These are phyloP conservation scores for Parnassius glacialis DNA, from an alignment of 2,888 invertebrate species.

Conservation along the genomic window DNA sequence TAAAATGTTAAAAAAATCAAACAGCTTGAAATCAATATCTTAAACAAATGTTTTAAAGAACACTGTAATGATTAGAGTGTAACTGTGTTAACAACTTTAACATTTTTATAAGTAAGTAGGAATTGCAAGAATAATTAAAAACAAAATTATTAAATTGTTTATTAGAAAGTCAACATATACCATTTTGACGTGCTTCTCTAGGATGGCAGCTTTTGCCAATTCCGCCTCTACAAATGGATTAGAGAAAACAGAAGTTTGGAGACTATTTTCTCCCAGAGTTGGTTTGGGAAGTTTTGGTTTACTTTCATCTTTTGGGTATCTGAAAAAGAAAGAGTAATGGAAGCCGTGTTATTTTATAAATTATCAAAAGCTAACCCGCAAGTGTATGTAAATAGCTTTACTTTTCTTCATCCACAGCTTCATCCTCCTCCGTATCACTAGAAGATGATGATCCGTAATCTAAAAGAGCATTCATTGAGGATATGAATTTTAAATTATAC, in stretches of 20 bases:
- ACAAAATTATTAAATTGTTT: background rate
- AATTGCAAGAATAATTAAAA: no score
- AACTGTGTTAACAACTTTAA: no score
- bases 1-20: no score
- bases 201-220: slow-evolving; percentile 90
- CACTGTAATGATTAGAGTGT: no score
- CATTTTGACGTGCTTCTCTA: slow-evolving; percentile 97
- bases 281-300: slow-evolving; percentile 83
- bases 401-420: slow-evolving; percentile 62
- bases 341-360: background rate
- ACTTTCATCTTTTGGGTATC: slow-evolving; percentile 36
- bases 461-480: slow-evolving; percentile 83
- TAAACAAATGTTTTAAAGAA: no score
- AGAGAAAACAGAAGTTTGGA: slow-evolving; percentile 89
- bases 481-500: background rate
- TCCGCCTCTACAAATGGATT: slow-evolving; percentile 94
- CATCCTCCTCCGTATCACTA: slow-evolving; percentile 73
- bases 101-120: no score
- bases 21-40: no score
- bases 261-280: slow-evolving; percentile 77
- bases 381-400: slow-evolving; percentile 39
- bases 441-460: slow-evolving; percentile 82
- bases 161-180: slow-evolving; percentile 81
- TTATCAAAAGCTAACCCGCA: background rate
- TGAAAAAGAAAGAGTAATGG: slow-evolving; percentile 31